Evolutionary conservation across 2,888 invertebrate species (phyloP), one percentile per base, ranked within the genome.

Genomic region (Vannuccia rotundouncinata): DNA sequence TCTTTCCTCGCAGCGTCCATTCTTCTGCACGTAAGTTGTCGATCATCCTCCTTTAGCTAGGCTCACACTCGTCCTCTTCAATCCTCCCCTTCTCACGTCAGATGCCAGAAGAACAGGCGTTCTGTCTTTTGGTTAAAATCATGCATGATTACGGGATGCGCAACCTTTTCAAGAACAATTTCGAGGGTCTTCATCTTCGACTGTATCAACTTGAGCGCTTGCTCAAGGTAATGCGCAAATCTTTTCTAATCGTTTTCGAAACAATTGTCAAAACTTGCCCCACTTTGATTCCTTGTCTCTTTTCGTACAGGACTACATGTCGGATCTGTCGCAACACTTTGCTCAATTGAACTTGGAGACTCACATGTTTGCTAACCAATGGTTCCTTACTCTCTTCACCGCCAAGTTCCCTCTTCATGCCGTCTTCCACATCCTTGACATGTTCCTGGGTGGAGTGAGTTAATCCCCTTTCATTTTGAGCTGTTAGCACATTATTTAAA

Each of bases 81-180:
- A 13, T 17, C 13, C 59, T 59, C 13, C 59, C 59, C 13, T 59
- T 17, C 13, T 79, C 60, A 29, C 86, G 89, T 82, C 87, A 98
- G 95, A 98, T 99, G 97, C 97, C 98, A 0, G 99, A 99, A 89
- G 99, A 99, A 88, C 96, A 99, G 90, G 95, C 98, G 0, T 99
- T 99, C 88, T 95, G 95, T 87, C 93, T 99, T 22, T 89, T 99
- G 79, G 95, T 97, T 0, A 93, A 94, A 83, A 91, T 99, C 28
- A 99, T 99, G 99, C 97, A 94, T 88, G 93, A 95, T 81, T 99
- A 98, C 86, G 93, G 93, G 0, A 89, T 99, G 80, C 91, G 99
- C 45, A 95, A 98, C 88, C 90, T 99, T 75, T 99, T 97, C 89
- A 95, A 95, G 87, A 94, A 95, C 84, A 95, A 96, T 76, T 99